Conservation (phyloP, 2,888 invertebrate species). For the Amblyteles armatorius region DNA sequence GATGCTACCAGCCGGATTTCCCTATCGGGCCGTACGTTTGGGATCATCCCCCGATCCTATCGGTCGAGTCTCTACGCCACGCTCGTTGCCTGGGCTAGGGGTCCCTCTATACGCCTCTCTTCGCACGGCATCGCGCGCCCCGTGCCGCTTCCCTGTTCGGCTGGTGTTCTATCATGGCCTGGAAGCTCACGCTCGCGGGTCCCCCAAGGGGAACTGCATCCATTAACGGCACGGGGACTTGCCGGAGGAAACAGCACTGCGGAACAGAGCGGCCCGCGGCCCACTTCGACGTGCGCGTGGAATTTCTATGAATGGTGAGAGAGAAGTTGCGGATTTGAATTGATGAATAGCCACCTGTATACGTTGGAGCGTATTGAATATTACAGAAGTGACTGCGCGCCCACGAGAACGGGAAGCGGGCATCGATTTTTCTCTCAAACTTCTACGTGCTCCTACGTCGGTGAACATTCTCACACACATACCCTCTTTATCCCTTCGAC, state of each 20-base stretch:
- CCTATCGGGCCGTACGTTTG: conserved; percentile 82
- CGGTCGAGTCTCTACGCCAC: conserved; percentile 70
- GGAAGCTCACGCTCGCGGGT: conserved; percentile 53
- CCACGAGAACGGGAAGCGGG: conserved; percentile 36
- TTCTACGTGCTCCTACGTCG: conserved; percentile 15
- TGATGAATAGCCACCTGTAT: conserved; percentile 80
- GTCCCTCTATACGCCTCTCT: conserved; percentile 38
- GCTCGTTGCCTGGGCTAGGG: conserved; percentile 60
- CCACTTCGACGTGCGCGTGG: conserved; percentile 70
- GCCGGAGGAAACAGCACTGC: conserved; percentile 47
- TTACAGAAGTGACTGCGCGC: conserved; percentile 74
- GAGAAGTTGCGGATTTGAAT: conserved; percentile 80
- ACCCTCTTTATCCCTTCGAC: conserved; percentile 2
- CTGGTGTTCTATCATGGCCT: conserved; percentile 30
- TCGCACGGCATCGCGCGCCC: conserved; percentile 36
- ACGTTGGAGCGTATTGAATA: conserved; percentile 77
- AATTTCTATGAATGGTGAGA: conserved; percentile 79
- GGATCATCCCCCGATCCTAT: conserved; percentile 77
- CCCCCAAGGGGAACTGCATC: conserved; percentile 79
- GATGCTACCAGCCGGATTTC: conserved; percentile 78
- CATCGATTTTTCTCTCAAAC: conserved; percentile 67
- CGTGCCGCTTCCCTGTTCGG: conserved; percentile 45
- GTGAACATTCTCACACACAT: conserved; percentile 15
- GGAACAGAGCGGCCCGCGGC: conserved; percentile 14
- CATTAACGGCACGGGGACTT: conserved; percentile 77